A percentile compares a stretch with the other conserved stretches of the same genome.
phyloP scores from a whole-genome alignment of 1,140 invertebrate species.

The Drosophila oshimai region DNA sequence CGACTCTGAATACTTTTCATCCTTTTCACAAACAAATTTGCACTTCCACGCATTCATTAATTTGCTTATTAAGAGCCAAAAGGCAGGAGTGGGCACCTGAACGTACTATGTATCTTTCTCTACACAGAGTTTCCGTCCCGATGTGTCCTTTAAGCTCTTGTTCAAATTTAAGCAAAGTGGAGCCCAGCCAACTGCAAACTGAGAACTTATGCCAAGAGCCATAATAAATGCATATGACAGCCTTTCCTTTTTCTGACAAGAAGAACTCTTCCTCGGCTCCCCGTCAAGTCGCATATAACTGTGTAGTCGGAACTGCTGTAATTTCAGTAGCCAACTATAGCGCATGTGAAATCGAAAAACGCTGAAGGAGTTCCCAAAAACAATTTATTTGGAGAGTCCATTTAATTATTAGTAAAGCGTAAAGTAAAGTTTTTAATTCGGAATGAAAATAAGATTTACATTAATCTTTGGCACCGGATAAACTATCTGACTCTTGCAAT shows the following conservation, averaged over 20 bases:
- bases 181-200: constrained; percentile 19
- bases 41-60: constrained; percentile 76
- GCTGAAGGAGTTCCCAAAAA: background rate
- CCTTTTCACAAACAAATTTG: constrained; percentile 73
- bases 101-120: constrained; percentile 3
- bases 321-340: constrained; percentile 36
- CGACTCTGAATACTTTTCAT: constrained; percentile 36
- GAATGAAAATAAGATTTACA: no score
- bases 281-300: constrained; percentile 31
- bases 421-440: background rate
- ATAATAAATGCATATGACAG: constrained; percentile 69
- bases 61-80: constrained; percentile 56
- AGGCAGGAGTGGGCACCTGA: background rate
- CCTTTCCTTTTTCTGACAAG: constrained; percentile 69
- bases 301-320: constrained; percentile 11
- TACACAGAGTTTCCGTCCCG: background rate
- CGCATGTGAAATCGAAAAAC: constrained; percentile 41
- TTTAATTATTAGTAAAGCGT: no score
- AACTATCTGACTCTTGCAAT: no score
- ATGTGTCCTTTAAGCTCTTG: constrained; percentile 1
- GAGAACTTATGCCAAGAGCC: constrained; percentile 51
- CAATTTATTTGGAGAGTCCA: background rate
- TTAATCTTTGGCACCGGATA: no score
- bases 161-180: constrained; percentile 18
- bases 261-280: constrained; percentile 33